Conservation (phyloP, 1,140 invertebrate genomes). For the Mylabris phalerata region DNA sequence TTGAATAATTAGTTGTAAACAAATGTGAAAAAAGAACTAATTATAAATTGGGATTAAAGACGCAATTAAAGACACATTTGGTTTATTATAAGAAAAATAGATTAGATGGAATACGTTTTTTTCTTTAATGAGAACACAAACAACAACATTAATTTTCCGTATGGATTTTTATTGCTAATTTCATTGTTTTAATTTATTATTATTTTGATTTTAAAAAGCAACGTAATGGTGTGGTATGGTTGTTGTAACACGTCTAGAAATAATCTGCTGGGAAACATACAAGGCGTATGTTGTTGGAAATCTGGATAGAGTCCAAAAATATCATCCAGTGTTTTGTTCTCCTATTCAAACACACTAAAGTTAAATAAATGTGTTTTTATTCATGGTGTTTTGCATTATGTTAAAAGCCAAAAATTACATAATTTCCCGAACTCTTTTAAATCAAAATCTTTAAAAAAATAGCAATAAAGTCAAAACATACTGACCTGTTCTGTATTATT, state of each 20-base stretch:
- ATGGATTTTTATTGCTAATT: too few relatives aligned
- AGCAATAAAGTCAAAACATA: neutral
- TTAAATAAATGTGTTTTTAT: neutral
- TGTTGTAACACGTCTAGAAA: slow-evolving; percentile 32
- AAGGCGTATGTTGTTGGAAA: slow-evolving; percentile 25
- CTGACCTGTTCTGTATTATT: slow-evolving; percentile 18
- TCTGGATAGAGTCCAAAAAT: slow-evolving; percentile 36
- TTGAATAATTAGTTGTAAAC: neutral
- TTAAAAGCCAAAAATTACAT: neutral
- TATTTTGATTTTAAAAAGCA: too few relatives aligned
- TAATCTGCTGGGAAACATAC: slow-evolving; percentile 29
- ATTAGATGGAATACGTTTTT: too few relatives aligned
- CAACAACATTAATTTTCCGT: too few relatives aligned
- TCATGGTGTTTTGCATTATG: neutral
- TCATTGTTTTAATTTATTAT: too few relatives aligned
- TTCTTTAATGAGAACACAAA: too few relatives aligned
- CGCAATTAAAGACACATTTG: too few relatives aligned
- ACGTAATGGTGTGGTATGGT: too few relatives aligned
- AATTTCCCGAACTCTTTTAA: neutral
- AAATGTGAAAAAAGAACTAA: neutral
- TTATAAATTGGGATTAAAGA: too few relatives aligned
- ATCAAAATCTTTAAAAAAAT: neutral
- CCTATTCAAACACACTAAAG: neutral
- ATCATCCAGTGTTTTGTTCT: slow-evolving; percentile 2
- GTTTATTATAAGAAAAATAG: too few relatives aligned